phyloP scores from a whole-genome alignment of 2,888 invertebrate species.

The Hypomecis atomaria region DNA sequence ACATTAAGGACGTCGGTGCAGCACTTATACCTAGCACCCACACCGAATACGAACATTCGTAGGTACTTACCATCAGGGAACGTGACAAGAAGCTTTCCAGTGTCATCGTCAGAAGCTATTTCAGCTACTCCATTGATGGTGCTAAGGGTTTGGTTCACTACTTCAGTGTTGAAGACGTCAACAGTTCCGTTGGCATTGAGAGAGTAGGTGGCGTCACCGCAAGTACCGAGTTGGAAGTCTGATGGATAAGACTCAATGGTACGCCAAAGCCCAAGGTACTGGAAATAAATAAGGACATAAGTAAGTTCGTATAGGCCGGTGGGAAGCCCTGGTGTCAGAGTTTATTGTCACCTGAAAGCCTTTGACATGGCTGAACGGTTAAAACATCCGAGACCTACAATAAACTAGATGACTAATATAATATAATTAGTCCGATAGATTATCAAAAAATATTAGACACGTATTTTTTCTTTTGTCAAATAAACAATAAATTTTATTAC shows the following conservation, averaged over 20 bases:
- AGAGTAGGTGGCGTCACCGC: conserved; percentile 71
- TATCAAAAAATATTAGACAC: no score
- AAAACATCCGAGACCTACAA: no score
- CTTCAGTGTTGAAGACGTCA: conserved; percentile 61
- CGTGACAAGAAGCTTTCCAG: conserved; percentile 81
- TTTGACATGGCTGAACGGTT: no score
- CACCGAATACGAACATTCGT: no score
- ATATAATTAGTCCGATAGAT: no score
- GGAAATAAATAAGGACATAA: conserved; percentile 23
- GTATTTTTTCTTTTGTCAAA: no score
- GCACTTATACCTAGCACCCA: no score
- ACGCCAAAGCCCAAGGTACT: conserved; percentile 58
- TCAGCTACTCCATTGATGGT: conserved; percentile 81
- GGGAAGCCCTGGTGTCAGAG: no score
- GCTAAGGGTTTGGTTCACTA: conserved; percentile 71
- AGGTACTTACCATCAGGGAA: conserved; percentile 53
- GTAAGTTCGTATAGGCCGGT: neutral
- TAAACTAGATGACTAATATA: no score
- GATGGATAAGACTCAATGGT: conserved; percentile 52
- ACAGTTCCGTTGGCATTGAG: conserved; percentile 56
- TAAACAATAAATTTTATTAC: no score
- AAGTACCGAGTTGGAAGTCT: conserved; percentile 53
- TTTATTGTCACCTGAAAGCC: no score
- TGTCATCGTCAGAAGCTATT: conserved; percentile 65
- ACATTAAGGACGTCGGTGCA: no score